These are phyloP conservation scores for Polypterus senegalus DNA, from an alignment of 2,113 vertebrate species.

Conservation along the genomic window DNA sequence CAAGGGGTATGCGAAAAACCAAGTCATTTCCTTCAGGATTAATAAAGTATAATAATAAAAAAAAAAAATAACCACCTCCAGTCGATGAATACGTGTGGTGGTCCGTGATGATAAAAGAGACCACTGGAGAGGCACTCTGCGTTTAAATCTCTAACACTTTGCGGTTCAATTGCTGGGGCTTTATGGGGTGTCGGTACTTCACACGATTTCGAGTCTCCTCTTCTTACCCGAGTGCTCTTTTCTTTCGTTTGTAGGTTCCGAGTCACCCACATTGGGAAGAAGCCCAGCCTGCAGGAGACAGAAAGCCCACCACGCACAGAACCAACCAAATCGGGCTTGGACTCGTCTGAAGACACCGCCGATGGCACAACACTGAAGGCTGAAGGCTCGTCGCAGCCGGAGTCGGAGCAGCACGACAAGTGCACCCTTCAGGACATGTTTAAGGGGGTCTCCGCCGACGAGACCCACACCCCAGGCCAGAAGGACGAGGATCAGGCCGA, in stretches of 20 bases:
- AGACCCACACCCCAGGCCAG: conserved; percentile 20
- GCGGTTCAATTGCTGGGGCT: no score
- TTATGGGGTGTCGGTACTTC: no score
- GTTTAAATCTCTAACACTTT: no score
- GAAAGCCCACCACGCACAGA: conserved; percentile 29
- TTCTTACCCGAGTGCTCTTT: neutral
- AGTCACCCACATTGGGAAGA: conserved; percentile 80
- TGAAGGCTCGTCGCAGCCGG: conserved; percentile 1
- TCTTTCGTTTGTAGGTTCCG: conserved; percentile 52
- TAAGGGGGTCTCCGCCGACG: conserved; percentile 30
- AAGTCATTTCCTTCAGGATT: no score
- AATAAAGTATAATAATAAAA: no score
- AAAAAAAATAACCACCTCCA: no score
- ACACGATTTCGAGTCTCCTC: neutral
- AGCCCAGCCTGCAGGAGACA: conserved; percentile 42
- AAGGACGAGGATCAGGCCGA: conserved; percentile 23
- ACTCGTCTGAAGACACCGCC: conserved; percentile 34
- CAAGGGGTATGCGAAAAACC: no score
- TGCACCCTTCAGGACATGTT: conserved; percentile 51
- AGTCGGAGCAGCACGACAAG: conserved; percentile 18
- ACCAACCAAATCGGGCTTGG: conserved; percentile 21
- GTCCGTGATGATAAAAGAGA: no score
- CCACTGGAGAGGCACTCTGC: no score
- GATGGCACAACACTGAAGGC: conserved; percentile 28
- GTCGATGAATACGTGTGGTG: no score